These are phyloP conservation scores for Branchipolynoe longqiensis DNA, from an alignment of 2,888 invertebrate genomes.

Conservation along the genomic window DNA sequence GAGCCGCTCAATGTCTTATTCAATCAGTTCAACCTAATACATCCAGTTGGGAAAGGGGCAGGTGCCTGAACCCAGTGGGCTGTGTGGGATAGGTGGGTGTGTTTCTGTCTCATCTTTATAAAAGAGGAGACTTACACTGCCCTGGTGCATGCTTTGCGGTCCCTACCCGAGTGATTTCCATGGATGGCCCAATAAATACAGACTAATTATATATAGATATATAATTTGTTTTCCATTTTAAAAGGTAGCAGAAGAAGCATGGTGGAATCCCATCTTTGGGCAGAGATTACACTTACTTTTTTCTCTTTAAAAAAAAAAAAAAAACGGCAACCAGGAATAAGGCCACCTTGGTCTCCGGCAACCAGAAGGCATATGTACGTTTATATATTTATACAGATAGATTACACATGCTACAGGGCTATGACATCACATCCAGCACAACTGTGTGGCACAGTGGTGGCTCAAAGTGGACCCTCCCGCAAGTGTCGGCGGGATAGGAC, in stretches of 20 bases:
- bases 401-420: too few species aligned
- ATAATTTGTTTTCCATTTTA: too few species aligned
- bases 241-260: too few species aligned
- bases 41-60: not conserved
- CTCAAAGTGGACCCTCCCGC: too few species aligned
- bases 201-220: too few species aligned
- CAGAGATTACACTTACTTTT: conserved; percentile 5
- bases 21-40: not conserved
- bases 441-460: not conserved
- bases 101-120: conserved; percentile 14
- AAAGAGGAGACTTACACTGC: not conserved
- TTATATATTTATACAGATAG: not conserved
- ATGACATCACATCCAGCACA: conserved; percentile 7
- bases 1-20: not conserved
- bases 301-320: too few species aligned
- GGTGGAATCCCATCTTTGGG: too few species aligned
- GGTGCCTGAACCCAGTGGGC: not conserved
- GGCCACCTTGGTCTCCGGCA: conserved; percentile 48
- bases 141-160: not conserved
- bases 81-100: not conserved
- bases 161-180: not conserved
- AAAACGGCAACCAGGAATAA: conserved; percentile 38
- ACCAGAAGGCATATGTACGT: conserved; percentile 20
- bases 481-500: too few species aligned
- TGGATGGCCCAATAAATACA: too few species aligned